Evolutionary conservation across 2,113 vertebrate species (phyloP).

Genomic region (Baryphthengus martii): DNA sequence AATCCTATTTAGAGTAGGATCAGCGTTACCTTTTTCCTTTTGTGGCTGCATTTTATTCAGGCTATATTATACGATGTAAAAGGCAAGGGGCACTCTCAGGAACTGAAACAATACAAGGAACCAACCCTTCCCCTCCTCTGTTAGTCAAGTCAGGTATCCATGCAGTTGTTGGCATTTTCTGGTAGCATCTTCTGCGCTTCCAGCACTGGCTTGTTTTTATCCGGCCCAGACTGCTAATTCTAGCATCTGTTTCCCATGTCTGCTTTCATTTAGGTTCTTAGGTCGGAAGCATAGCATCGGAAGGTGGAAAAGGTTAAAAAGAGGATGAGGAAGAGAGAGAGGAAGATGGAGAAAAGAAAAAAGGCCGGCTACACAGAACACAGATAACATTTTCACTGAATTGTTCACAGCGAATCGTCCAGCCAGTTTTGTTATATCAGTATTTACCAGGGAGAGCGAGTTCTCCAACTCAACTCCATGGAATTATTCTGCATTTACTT

Average conservation of each 20-base stretch:
- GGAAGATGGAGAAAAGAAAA: slow-evolving; percentile 5
- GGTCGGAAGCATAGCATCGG: neutral
- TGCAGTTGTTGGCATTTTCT: neutral
- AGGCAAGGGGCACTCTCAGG: neutral
- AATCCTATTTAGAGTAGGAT: neutral
- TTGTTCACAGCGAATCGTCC: neutral
- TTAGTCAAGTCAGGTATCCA: neutral
- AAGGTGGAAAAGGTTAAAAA: neutral
- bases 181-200: neutral
- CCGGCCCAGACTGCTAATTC: neutral
- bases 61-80: neutral
- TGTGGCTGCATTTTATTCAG: neutral
- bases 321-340: slow-evolving; percentile 38
- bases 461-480: neutral
- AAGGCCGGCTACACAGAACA: neutral
- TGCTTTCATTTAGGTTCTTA: neutral
- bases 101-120: neutral
- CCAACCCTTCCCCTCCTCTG: neutral
- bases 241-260: neutral
- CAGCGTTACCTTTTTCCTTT: neutral
- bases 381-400: neutral
- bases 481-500: neutral
- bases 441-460: neutral
- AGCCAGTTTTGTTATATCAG: neutral
- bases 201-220: neutral